Percentiles rank a stretch among this genome's conserved stretches.
phyloP scores from a whole-genome alignment of 2,113 vertebrate genomes.

The Cavia porcellus region DNA sequence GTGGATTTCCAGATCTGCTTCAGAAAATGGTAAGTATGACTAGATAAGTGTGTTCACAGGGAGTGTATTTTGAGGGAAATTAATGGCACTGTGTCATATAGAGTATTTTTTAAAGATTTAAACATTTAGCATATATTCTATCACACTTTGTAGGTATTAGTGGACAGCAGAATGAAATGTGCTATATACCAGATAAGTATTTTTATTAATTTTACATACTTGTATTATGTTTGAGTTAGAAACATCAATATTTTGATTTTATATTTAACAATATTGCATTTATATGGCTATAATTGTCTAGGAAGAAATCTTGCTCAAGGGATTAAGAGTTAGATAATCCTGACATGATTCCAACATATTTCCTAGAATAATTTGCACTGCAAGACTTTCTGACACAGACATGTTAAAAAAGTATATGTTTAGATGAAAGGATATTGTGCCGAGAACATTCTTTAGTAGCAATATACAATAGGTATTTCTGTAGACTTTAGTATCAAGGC shows the following conservation, averaged over 20 bases:
- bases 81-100: neutral
- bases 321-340: conserved; percentile 41
- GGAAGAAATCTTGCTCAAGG: conserved; percentile 18
- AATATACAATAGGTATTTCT: neutral
- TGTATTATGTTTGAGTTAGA: conserved; percentile 29
- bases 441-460: neutral
- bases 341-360: neutral
- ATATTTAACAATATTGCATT: neutral
- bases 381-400: conserved; percentile 14
- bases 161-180: conserved; percentile 22
- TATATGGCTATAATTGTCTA: neutral
- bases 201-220: conserved; percentile 1
- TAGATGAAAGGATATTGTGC: neutral
- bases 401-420: conserved; percentile 37
- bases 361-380: neutral
- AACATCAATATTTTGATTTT: conserved; percentile 40
- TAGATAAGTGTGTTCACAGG: neutral
- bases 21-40: neutral
- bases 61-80: neutral
- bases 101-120: neutral
- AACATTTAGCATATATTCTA: neutral
- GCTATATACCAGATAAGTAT: neutral
- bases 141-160: neutral
- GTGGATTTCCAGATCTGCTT: neutral
- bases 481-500: neutral